Evolutionary conservation across 64 coral and sea anemone species (phyloP).

Genomic region (Pachyseris speciosa): DNA sequence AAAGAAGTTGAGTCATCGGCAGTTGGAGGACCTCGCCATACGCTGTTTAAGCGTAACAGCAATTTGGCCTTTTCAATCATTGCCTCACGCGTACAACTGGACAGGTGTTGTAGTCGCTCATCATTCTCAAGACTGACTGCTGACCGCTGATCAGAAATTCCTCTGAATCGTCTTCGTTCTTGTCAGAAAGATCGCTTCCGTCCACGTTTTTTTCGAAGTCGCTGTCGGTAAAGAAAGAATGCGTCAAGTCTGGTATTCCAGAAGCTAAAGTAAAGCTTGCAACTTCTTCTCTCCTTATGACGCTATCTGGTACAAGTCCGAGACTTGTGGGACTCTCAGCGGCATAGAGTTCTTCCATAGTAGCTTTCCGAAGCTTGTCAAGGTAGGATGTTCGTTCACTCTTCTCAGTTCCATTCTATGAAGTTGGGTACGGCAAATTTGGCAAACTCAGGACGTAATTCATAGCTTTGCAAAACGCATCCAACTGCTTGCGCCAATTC

Average conservation of each 20-base stretch:
- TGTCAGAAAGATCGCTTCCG: too few relatives aligned
- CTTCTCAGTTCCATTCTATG: neutral
- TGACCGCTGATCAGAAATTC: neutral
- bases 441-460: neutral
- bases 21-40: neutral
- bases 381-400: neutral
- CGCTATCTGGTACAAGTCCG: neutral
- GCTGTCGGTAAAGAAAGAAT: too few relatives aligned
- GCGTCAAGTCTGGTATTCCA: too few relatives aligned
- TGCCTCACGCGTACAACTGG: too few relatives aligned
- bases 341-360: too few relatives aligned
- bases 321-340: too few relatives aligned
- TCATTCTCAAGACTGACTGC: neutral
- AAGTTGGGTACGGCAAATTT: neutral
- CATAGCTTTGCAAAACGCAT: neutral
- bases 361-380: neutral
- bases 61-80: too few relatives aligned
- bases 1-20: neutral
- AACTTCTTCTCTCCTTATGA: neutral
- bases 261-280: neutral
- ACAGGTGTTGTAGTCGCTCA: too few relatives aligned
- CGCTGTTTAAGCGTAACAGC: too few relatives aligned
- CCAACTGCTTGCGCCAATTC: conserved; percentile 28
- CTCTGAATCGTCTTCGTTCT: too few relatives aligned
- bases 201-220: too few relatives aligned